phyloP scores from a whole-genome alignment of 2,797 vertebrate genomes.

The Takifugu ocellatus region DNA sequence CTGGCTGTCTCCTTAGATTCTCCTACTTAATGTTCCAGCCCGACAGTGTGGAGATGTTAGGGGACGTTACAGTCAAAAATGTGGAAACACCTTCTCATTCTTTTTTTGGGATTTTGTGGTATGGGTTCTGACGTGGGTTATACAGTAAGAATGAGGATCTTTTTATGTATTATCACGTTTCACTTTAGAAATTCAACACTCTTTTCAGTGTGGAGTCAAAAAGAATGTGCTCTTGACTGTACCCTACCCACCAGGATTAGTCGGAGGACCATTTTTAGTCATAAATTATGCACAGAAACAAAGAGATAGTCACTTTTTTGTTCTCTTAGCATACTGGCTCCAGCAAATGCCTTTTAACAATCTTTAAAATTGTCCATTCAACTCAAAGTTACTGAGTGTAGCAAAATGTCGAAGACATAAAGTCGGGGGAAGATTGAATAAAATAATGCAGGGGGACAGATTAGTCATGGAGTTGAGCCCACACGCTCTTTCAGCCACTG shows the following conservation, averaged over 20 bases:
- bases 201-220: slow-evolving; percentile 78
- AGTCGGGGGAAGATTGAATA: slow-evolving; percentile 99
- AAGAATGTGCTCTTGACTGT: slow-evolving; percentile 77
- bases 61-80: slow-evolving; percentile 15
- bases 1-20: too few relatives aligned
- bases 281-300: slow-evolving; percentile 96
- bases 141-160: slow-evolving; percentile 57
- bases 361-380: slow-evolving; percentile 99
- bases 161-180: slow-evolving; percentile 77
- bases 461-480: slow-evolving; percentile 99
- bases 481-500: slow-evolving; percentile 91
- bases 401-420: slow-evolving; percentile 99
- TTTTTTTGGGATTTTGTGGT: slow-evolving; percentile 33
- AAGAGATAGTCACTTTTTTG: slow-evolving; percentile 90
- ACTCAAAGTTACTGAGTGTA: slow-evolving; percentile 99
- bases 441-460: slow-evolving; percentile 99
- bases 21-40: too few relatives aligned
- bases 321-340: slow-evolving; percentile 82
- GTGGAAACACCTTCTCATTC: slow-evolving; percentile 6
- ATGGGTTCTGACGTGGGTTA: slow-evolving; percentile 69
- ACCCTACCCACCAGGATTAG: slow-evolving; percentile 78
- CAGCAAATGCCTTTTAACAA: slow-evolving; percentile 98
- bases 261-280: slow-evolving; percentile 79
- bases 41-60: too few relatives aligned
- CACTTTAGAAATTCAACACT: slow-evolving; percentile 77